A percentile compares a stretch with the other conserved stretches of the same genome.
Evolutionary conservation across 1,140 invertebrate genomes (phyloP).

Genomic region (Lutraria rhynchaena): DNA sequence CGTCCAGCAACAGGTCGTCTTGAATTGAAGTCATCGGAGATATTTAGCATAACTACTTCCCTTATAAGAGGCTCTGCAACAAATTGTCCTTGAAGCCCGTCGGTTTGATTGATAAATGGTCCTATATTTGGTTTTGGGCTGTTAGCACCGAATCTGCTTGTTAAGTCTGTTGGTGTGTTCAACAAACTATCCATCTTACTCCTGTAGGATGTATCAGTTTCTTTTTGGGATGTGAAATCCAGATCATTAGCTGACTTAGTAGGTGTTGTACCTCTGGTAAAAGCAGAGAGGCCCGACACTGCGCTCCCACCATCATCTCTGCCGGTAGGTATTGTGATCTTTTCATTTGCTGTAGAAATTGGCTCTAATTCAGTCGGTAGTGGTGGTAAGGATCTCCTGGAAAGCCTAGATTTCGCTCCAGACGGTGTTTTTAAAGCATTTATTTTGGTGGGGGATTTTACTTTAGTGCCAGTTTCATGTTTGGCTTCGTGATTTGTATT

Average conservation of each 20-base stretch:
- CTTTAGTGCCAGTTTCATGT: no score
- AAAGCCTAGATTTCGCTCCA: background rate
- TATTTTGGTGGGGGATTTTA: background rate
- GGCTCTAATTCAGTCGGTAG: background rate
- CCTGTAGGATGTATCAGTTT: background rate
- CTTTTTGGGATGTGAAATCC: slow-evolving; percentile 15
- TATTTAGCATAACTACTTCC: slow-evolving; percentile 1
- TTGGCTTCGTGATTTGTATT: no score
- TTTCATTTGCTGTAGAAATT: background rate
- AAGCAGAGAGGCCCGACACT: slow-evolving; percentile 13
- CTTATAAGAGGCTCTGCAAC: slow-evolving; percentile 10
- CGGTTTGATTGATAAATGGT: slow-evolving; percentile 22
- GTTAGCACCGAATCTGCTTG: background rate
- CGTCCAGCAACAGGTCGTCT: background rate
- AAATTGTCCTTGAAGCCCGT: slow-evolving; percentile 4
- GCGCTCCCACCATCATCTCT: background rate
- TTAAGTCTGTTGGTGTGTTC: background rate
- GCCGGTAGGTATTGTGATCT: background rate
- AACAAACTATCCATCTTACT: background rate
- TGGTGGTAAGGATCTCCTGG: background rate
- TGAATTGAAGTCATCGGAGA: background rate
- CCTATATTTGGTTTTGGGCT: background rate
- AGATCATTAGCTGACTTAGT: slow-evolving; percentile 8
- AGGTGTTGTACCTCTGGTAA: slow-evolving; percentile 6
- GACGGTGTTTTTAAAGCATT: background rate